Evolutionary conservation across 2,797 vertebrate genomes (phyloP), one percentile per base, ranked within the genome.

Genomic region (Bucorvus abyssinicus): DNA sequence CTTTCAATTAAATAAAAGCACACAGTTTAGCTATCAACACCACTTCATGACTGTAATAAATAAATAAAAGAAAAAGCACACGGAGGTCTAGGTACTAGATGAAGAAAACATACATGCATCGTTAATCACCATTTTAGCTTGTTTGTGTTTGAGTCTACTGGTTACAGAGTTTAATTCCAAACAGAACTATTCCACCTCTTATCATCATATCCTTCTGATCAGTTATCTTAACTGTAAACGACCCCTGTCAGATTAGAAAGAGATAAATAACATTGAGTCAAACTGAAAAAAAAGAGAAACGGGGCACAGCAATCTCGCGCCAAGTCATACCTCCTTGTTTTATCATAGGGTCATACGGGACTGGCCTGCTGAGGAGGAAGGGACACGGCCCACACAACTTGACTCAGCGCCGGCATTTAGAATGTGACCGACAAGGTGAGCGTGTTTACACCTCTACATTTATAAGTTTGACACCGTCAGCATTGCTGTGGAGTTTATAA

Each of bases 201-300:
- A 99, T 98, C 99, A 99, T 98, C 98, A 99, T 98, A 99, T 98
- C 98, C 98, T 98, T 98, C 98, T 98, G 97, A 98, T 98, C 98
- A 98, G 99, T 99, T 98, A 99, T 98, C 98, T 99, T 99, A 99
- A 99, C 98, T 98, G 98, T 99, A 98, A 99, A 98, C 97, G 98
- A 99, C 97, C 98, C 99, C 99, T 99, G 99, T 99, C 99, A 98
- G 98, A 99, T 99, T 99, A 99, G 98, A 99, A 98, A 99, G 98
- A 99, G 98, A 99, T 98, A 99, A 98, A 99, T 98, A 99, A 98
- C 98, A 99, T 99, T 98, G 99, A 99, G 99, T 99, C 98, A 99
- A 98, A 97, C 98, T 98, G 98, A 96, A 98, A 97, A 50, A 45
- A 95, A 97, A 92, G 91, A 93, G 74, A 96, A 96, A 96, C 12